Base-by-base conservation (phyloP, 2,888 invertebrate species). In the Caenorhabditis imperialis region DNA sequence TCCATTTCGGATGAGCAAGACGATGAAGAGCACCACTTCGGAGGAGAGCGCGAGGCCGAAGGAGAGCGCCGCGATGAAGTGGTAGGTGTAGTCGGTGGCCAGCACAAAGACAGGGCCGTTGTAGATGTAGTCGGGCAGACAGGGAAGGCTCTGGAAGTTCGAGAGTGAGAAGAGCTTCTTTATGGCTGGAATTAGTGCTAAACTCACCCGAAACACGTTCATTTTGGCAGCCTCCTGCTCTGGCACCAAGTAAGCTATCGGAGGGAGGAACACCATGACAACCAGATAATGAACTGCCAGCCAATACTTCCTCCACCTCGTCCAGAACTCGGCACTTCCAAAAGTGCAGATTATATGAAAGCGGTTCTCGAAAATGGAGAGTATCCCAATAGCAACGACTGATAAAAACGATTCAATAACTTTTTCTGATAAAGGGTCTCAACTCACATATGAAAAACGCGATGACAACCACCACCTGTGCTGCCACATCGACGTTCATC, bases 271-370 rank as follows among this genome's bases (percentile, higher is more conserved):
- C 1, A 30, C 2, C 1, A 40, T 1, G 2, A 30, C 54, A 5
- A 63, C 12, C 16, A 48, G 16, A 30, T 55, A 55, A 23, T 55
- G 48, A 12, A n/a, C 14, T 0, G 23, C 14, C 5, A 42, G 48
- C 2, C 5, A 1, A 1, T 10, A 10, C 6, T 10, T 7, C 7
- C 10, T 6, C 6, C 30, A 10, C 30, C 30, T 7, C 30, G 7
- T 7, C 30, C 7, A 7, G 30, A 7, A 7, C 10, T 30, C 30
- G 30, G 30, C 30, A n/a, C n/a, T n/a, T n/a, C n/a, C n/a, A n/a
- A n/a, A n/a, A n/a, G n/a, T n/a, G 30, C 6, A 30, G 10, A 30
- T 6, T 6, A 30, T 30, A 10, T 30, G 10, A 10, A 30, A 30
- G 10, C 30, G 30, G 30, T 30, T 30, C 10, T 30, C 30, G 30